Evolutionary conservation across 2,113 vertebrate species (phyloP).

Genomic region (Bos indicus): DNA sequence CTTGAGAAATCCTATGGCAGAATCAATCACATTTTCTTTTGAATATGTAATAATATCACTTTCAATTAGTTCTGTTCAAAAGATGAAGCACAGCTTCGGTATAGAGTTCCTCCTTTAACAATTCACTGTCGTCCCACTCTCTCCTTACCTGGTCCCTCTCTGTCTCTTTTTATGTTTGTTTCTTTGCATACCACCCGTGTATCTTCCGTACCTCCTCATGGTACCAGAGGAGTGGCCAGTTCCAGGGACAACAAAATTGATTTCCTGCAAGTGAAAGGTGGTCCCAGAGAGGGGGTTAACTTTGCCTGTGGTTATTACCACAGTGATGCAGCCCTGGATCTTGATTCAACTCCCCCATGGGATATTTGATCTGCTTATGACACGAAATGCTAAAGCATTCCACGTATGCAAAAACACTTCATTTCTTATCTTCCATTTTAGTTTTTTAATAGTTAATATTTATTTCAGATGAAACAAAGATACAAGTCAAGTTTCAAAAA

Average conservation of each 20-base stretch:
- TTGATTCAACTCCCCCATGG: neutral
- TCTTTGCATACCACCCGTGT: neutral
- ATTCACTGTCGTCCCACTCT: neutral
- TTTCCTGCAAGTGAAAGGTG: neutral
- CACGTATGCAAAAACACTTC: neutral
- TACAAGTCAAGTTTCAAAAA: neutral
- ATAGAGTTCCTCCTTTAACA: neutral
- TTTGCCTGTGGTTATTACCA: neutral
- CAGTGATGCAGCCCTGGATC: neutral
- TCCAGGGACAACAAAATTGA: neutral
- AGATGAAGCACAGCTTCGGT: neutral
- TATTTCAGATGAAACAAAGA: neutral
- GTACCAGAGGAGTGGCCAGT: neutral
- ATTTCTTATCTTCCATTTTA: neutral
- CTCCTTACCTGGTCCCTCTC: too few relatives aligned
- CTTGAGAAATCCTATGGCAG: neutral
- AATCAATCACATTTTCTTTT: neutral
- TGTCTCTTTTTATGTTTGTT: neutral
- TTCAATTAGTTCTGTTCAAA: constrained; percentile 20
- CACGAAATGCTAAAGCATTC: neutral
- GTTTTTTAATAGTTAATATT: neutral
- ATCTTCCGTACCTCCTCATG: neutral
- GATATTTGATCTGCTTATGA: neutral
- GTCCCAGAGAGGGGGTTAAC: neutral
- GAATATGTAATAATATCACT: neutral